A percentile compares a stretch with the other conserved stretches of the same genome.
phyloP scores from a whole-genome alignment of 2,113 vertebrate genomes.

The Aviceda subcristata region DNA sequence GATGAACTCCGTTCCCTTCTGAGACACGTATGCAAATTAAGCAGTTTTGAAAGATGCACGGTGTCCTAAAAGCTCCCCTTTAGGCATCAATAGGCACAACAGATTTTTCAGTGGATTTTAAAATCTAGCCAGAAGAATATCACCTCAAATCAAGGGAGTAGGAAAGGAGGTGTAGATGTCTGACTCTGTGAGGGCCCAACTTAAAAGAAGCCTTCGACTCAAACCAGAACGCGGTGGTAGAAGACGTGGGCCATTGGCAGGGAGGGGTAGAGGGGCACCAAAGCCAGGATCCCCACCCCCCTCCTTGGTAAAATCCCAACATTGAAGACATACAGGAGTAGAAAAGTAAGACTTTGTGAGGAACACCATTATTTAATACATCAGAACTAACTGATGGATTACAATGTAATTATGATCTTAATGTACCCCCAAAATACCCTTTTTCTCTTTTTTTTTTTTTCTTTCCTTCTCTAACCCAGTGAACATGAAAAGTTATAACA shows the following conservation, averaged over 20 bases:
- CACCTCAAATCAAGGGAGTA: neutral
- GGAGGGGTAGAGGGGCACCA: rapidly evolving
- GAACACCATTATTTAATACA: neutral
- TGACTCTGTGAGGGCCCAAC: neutral
- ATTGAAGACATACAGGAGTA: rapidly evolving
- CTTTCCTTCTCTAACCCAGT: neutral
- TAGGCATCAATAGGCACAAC: neutral
- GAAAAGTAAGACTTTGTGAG: neutral
- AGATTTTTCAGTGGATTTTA: neutral
- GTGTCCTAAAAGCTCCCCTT: neutral
- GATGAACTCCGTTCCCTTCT: neutral
- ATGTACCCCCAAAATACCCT: neutral
- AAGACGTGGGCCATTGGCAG: neutral
- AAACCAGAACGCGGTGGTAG: neutral
- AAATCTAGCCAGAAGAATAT: neutral
- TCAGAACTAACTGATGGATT: neutral
- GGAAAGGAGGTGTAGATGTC: neutral
- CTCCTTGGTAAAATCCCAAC: neutral
- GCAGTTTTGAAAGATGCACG: neutral
- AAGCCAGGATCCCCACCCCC: neutral
- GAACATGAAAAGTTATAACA: neutral
- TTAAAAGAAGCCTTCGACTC: neutral
- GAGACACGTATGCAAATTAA: neutral
- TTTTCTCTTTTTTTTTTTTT: neutral
- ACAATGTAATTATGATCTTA: neutral